Evolutionary conservation across 2,113 vertebrate species (phyloP), one percentile per base, ranked within the genome.

Genomic region (Tetraodon nigroviridis): DNA sequence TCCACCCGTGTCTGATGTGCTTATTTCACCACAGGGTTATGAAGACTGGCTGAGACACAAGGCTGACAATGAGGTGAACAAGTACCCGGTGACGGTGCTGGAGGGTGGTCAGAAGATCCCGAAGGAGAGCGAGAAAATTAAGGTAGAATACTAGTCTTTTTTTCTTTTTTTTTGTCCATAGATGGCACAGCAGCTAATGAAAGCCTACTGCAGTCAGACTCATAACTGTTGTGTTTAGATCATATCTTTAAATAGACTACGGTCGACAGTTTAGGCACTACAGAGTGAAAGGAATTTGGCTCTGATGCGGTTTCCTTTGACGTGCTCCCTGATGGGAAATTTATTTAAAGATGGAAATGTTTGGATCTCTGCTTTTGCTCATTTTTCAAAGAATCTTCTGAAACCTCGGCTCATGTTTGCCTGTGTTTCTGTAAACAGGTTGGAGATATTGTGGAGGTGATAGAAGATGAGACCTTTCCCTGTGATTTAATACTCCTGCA

Each of bases 1-100:
- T 37, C 8, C 32, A 12, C 12, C 32, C 32, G 32, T 37, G 32
- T 37, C 32, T 46, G 44, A 17, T 45, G 44, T 46, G 44, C 44
- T 51, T 19, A 18, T 48, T 11, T 63, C 59, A 21, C 81, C 24
- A 32, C 58, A 98, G 97, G 97, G 97, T 21, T 98, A 97, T n/a
- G 96, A 99, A 78, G 97, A 99, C 87, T 98, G 96, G 94, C 76
- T 99, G 69, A 91, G 97, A 72, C 97, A 99, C 89, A 93, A 95
- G 84, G 97, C 97, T 42, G 97, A 99, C 88, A 92, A 94, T 0
- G 95, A 98, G 82, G 95, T 98, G 79, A 99, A 99, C 80, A 96
- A 97, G 78, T 95, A 94, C 68, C 90, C 51, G 0, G 95, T 98
- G 78, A 92, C 86, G 1, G 85, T 97, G 73, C 90, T 98, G 0